These are phyloP conservation scores for Myotis planiceps DNA, from an alignment of 2,797 vertebrate species.

Conservation along the genomic window DNA sequence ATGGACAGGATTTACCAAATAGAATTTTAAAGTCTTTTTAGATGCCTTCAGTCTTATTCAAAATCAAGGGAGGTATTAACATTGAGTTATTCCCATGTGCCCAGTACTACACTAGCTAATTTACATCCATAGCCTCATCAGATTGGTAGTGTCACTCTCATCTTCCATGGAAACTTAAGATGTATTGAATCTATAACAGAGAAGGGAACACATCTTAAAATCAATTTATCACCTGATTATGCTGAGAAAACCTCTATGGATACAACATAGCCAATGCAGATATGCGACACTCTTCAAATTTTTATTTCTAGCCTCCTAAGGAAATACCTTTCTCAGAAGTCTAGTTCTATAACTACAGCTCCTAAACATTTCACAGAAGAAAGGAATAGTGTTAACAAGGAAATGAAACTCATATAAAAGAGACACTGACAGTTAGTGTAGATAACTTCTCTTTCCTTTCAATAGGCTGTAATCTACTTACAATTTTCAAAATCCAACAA, in stretches of 20 bases:
- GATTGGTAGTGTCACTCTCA: background rate
- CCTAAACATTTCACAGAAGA: background rate
- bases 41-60: background rate
- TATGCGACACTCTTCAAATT: background rate
- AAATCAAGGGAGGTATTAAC: background rate
- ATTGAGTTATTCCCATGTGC: background rate
- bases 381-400: background rate
- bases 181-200: background rate
- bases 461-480: background rate
- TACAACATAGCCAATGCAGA: background rate
- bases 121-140: background rate
- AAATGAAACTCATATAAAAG: background rate
- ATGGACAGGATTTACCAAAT: background rate
- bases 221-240: background rate
- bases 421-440: background rate
- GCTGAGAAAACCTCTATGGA: background rate
- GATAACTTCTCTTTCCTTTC: background rate
- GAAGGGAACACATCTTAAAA: background rate
- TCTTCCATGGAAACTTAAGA: conserved; percentile 10
- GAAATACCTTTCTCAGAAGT: background rate
- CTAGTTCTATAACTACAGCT: background rate
- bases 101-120: background rate
- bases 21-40: background rate
- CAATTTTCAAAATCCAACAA: conserved; percentile 17
- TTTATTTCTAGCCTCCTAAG: background rate